These are phyloP conservation scores for Callospermophilus lateralis DNA, from an alignment of 2,113 vertebrate species.

Conservation along the genomic window DNA sequence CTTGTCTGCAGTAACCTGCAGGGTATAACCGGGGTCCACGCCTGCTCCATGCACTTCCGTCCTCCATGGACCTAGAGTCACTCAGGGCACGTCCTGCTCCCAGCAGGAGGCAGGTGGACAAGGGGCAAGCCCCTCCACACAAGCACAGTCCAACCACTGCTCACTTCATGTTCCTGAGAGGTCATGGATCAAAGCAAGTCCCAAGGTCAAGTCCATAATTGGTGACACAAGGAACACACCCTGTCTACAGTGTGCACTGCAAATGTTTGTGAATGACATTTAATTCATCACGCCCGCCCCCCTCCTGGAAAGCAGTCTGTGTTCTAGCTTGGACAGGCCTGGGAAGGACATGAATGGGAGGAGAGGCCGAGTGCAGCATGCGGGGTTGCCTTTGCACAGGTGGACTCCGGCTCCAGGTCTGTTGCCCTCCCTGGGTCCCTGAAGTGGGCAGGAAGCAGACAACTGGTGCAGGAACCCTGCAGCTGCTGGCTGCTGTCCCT, in stretches of 20 bases:
- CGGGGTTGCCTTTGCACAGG: not conserved
- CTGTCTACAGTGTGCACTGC: not conserved
- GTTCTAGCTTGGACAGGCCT: not conserved
- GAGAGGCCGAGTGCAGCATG: fast-evolving
- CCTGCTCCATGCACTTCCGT: not conserved
- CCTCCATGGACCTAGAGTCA: too few species aligned
- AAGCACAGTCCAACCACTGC: not conserved
- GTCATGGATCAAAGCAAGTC: not conserved
- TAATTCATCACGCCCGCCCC: not conserved
- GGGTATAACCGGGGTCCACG: not conserved
- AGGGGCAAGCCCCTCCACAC: not conserved
- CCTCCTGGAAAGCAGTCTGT: not conserved
- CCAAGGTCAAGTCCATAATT: not conserved
- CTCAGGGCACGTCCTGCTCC: not conserved
- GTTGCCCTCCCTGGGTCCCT: not conserved
- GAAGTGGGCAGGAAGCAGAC: not conserved
- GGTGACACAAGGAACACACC: not conserved
- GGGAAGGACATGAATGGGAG: not conserved
- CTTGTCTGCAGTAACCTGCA: not conserved
- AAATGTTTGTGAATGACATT: not conserved
- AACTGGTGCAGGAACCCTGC: not conserved
- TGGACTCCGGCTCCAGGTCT: not conserved
- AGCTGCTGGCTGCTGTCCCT: not conserved
- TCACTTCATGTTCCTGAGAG: not conserved
- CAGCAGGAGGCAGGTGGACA: not conserved